Percentiles rank a stretch among this genome's conserved stretches.
These are phyloP conservation scores for Spea multiplicata DNA, from an alignment of 2,113 vertebrate species.

Conservation along the genomic window DNA sequence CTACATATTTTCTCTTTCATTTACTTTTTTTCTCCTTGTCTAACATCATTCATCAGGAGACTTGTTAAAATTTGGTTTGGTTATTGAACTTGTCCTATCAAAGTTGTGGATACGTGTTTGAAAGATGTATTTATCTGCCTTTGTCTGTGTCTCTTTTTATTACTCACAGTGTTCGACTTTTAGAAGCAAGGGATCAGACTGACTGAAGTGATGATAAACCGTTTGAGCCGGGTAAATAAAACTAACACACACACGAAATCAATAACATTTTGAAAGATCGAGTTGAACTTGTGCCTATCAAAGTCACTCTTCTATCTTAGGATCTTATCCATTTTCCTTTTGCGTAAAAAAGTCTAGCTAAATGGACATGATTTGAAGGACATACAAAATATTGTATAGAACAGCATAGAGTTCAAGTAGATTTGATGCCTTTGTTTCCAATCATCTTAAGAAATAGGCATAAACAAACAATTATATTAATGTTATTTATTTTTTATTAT, in stretches of 20 bases:
- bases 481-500: too few relatives aligned
- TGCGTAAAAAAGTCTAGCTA: background rate
- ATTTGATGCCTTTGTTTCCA: background rate
- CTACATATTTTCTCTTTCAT: conserved; percentile 42
- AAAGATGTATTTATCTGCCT: conserved; percentile 43
- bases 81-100: conserved; percentile 55
- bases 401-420: background rate
- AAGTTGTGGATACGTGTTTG: conserved; percentile 44
- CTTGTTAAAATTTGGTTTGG: conserved; percentile 55
- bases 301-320: conserved; percentile 41
- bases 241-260: conserved; percentile 54
- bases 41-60: conserved; percentile 51
- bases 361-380: conserved; percentile 4
- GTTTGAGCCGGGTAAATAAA: conserved; percentile 49
- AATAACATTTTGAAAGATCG: conserved; percentile 52
- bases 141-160: conserved; percentile 44
- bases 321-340: background rate
- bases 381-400: background rate
- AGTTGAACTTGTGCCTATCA: conserved; percentile 46
- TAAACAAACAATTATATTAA: too few relatives aligned
- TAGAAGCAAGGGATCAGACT: conserved; percentile 40
- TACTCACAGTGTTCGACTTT: conserved; percentile 50
- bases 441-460: background rate
- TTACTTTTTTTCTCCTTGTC: conserved; percentile 42
- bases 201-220: conserved; percentile 52